Evolutionary conservation across 2,113 vertebrate genomes (phyloP), one percentile per base, ranked within the genome.

Genomic region (Podilymbus podiceps): DNA sequence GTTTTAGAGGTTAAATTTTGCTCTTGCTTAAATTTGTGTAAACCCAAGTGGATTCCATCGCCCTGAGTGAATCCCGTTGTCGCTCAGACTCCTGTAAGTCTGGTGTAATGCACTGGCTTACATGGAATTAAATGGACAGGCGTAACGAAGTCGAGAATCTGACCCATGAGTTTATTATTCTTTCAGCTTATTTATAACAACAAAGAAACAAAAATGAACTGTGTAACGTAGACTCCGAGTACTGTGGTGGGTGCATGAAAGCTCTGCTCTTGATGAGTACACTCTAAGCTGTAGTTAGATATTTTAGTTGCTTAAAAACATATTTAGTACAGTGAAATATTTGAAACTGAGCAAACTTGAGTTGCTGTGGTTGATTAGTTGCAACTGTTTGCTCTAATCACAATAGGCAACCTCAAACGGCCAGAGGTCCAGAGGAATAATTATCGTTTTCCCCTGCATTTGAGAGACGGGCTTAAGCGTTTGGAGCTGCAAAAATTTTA

Each of bases 51-150:
- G 73, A 73, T 92, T 69, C 80, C 27, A 3, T 25, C 4, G 12
- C 63, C 62, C 59, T 0, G 11, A 46, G 49, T 76, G 94, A 89
- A 66, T 92, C 87, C 50, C 38, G 3, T 60, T 88, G 91, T 85
- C 59, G 15, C 58, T 84, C 35, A 6, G 58, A 40, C n/a, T 79
- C 80, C 58, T 82, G 25, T 56, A 95, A 92, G 89, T 76, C 86
- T 92, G 58, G 30, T 87, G 58, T 85, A 91, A 88, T 53, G 53
- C 75, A 42, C 63, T 67, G 87, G 50, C 63, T 97, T 83, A 90
- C 82, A 33, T 8, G 56, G 75, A 92, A 93, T 96, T 95, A 91
- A 88, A 79, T 4, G 62, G 49, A 76, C 80, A 84, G 62, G 80
- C 12, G 4, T 60, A 90, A 64, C 8, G 1, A 64, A 68, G 88